phyloP scores from a whole-genome alignment of 2,797 vertebrate species.

The Denticeps clupeoides region DNA sequence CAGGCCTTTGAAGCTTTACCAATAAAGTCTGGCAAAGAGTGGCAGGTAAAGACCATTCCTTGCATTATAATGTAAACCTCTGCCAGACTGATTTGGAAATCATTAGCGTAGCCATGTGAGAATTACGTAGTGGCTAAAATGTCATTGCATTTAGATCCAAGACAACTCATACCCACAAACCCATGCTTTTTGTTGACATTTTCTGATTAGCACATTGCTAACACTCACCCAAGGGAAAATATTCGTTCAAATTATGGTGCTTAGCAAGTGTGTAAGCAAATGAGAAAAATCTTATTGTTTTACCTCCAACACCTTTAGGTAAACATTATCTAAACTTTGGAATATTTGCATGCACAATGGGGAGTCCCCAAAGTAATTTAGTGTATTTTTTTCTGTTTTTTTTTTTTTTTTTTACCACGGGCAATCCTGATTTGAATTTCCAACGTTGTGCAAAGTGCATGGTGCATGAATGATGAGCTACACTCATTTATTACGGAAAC shows the following conservation, averaged over 20 bases:
- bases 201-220: neutral
- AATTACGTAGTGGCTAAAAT: too few relatives aligned
- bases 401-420: slow-evolving; percentile 21
- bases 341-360: slow-evolving; percentile 26
- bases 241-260: neutral
- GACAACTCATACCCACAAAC: too few relatives aligned
- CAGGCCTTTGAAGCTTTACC: too few relatives aligned
- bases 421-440: slow-evolving; percentile 33
- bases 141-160: too few relatives aligned
- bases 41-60: too few relatives aligned
- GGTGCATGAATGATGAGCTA: slow-evolving; percentile 13
- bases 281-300: slow-evolving; percentile 5
- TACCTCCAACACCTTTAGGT: neutral
- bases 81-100: too few relatives aligned
- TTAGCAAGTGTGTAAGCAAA: slow-evolving; percentile 4
- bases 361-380: slow-evolving; percentile 21
- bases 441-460: slow-evolving; percentile 13
- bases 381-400: too few relatives aligned
- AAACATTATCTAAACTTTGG: slow-evolving; percentile 18
- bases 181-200: too few relatives aligned
- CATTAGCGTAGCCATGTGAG: too few relatives aligned
- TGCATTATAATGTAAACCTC: too few relatives aligned
- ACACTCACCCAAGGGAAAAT: neutral
- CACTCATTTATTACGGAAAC: slow-evolving; percentile 15
- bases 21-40: too few relatives aligned